These are phyloP conservation scores for Tachystola acroxantha DNA, from an alignment of 2,888 invertebrate species.

Conservation along the genomic window DNA sequence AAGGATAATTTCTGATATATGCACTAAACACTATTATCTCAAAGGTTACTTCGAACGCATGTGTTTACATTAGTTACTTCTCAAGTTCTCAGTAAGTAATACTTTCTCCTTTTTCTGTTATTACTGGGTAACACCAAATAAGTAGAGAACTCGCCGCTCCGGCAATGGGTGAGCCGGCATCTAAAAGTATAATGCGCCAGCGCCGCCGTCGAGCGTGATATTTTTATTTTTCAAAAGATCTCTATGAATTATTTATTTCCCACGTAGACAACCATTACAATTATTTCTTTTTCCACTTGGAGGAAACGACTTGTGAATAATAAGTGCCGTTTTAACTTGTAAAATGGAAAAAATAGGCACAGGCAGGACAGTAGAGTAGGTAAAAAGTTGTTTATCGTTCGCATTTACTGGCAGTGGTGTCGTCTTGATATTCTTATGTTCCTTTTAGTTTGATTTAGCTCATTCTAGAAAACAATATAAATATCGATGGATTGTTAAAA, in stretches of 20 bases:
- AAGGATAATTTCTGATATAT: too few relatives aligned
- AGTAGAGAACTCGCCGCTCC: background rate
- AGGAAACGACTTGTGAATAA: slow-evolving; percentile 60
- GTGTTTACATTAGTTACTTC: too few relatives aligned
- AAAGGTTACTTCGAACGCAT: too few relatives aligned
- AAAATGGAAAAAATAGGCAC: slow-evolving; percentile 17
- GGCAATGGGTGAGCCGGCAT: slow-evolving; percentile 28
- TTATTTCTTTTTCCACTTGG: slow-evolving; percentile 62
- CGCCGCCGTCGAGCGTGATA: slow-evolving; percentile 51
- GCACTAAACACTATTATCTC: too few relatives aligned
- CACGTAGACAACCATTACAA: slow-evolving; percentile 64
- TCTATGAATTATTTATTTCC: slow-evolving; percentile 69
- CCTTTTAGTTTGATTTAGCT: too few relatives aligned
- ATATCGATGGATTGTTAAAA: too few relatives aligned
- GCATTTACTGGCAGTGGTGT: background rate
- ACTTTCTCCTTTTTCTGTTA: slow-evolving; percentile 1
- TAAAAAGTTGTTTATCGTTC: background rate
- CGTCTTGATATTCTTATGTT: background rate
- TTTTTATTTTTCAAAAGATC: slow-evolving; percentile 63
- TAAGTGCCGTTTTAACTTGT: slow-evolving; percentile 39
- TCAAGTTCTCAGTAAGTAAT: too few relatives aligned
- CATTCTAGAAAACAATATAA: too few relatives aligned
- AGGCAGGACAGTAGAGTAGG: background rate
- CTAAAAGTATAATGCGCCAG: slow-evolving; percentile 68
- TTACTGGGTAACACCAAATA: slow-evolving; percentile 6